A percentile compares a stretch with the other conserved stretches of the same genome.
Conservation (phyloP, 1,140 invertebrate genomes). For the Helicoverpa armigera region DNA sequence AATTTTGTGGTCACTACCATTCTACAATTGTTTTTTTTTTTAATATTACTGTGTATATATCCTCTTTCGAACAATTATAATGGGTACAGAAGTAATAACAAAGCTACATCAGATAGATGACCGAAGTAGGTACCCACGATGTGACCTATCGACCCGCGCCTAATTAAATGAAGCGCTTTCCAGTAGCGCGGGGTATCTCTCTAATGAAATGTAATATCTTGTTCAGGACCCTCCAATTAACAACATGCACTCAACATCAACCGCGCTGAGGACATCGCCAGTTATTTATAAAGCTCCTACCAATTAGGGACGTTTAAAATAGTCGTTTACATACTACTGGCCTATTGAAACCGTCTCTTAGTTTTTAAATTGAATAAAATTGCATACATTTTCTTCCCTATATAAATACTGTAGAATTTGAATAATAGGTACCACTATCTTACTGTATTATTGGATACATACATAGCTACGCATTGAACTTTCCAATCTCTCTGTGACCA, state of each 20-base stretch:
- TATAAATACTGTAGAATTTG: too few species aligned
- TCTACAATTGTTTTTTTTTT: neutral
- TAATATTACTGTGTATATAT: neutral
- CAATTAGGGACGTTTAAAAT: slow-evolving; percentile 6
- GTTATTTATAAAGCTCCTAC: slow-evolving; percentile 8
- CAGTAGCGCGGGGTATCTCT: slow-evolving; percentile 43
- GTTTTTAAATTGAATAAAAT: too few species aligned
- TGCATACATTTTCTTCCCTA: too few species aligned
- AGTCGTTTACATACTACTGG: neutral
- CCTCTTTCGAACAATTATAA: too few species aligned
- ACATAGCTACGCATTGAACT: neutral
- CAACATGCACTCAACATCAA: slow-evolving; percentile 33
- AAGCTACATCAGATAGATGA: slow-evolving; percentile 12
- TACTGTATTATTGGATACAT: too few species aligned
- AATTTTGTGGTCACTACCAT: neutral
- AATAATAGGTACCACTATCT: too few species aligned
- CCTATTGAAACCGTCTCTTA: too few species aligned
- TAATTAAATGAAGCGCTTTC: slow-evolving; percentile 56
- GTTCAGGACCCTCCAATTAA: slow-evolving; percentile 55
- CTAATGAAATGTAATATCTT: slow-evolving; percentile 56
- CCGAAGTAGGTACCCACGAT: slow-evolving; percentile 25
- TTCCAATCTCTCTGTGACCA: slow-evolving; percentile 37
- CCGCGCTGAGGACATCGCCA: neutral
- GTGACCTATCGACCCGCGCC: slow-evolving; percentile 34
- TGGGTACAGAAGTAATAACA: neutral